Percentiles rank a stretch among this genome's conserved stretches.
These are phyloP conservation scores for Cacoxenus indagator DNA, from an alignment of 2,888 invertebrate genomes.

Conservation along the genomic window DNA sequence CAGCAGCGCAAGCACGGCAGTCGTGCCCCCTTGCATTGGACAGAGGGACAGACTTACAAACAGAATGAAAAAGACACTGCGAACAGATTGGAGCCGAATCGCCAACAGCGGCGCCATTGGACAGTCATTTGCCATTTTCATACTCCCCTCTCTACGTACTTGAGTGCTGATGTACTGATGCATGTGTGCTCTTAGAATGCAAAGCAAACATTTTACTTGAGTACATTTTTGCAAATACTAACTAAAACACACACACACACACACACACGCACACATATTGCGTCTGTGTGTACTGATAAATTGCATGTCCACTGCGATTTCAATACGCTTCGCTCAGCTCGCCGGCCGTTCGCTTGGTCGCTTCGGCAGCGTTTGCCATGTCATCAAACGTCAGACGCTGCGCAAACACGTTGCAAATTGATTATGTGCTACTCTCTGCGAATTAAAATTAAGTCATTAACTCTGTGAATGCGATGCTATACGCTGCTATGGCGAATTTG, in stretches of 20 bases:
- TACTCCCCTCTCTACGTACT: not conserved
- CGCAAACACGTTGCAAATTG: slow-evolving; percentile 61
- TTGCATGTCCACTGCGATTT: slow-evolving; percentile 25
- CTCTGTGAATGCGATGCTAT: slow-evolving; percentile 26
- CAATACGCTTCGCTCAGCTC: slow-evolving; percentile 24
- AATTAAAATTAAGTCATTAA: slow-evolving; percentile 64
- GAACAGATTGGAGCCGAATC: not conserved
- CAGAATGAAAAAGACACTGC: not conserved
- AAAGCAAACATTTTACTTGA: slow-evolving; percentile 65
- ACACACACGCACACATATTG: not conserved
- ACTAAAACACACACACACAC: not conserved
- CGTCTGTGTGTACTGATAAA: slow-evolving; percentile 28
- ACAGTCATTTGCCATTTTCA: not conserved
- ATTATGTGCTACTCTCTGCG: slow-evolving; percentile 56
- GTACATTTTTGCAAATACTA: slow-evolving; percentile 49
- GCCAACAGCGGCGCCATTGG: not conserved
- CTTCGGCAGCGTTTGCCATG: slow-evolving; percentile 36
- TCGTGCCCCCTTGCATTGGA: slow-evolving; percentile 10
- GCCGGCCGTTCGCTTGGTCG: slow-evolving; percentile 12
- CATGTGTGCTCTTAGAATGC: slow-evolving; percentile 50
- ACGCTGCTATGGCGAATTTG: too few species aligned
- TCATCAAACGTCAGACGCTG: slow-evolving; percentile 62
- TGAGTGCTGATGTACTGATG: slow-evolving; percentile 25
- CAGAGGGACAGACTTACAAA: not conserved
- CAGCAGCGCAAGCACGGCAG: not conserved